Evolutionary conservation across 2,888 invertebrate species (phyloP).

Genomic region (Rhagium mordax): DNA sequence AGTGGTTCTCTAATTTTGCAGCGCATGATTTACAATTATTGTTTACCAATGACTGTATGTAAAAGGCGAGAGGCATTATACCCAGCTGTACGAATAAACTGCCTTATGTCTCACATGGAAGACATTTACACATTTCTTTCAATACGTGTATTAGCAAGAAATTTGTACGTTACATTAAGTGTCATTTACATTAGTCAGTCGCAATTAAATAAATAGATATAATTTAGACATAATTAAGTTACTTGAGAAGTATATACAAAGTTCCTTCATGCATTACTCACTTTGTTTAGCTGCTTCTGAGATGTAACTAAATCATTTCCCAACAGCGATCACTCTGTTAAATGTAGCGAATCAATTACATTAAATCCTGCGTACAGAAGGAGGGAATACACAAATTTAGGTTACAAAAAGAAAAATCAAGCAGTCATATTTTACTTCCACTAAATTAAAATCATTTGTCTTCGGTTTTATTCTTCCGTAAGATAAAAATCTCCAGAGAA

Average conservation of each 20-base stretch:
- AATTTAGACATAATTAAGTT: background rate
- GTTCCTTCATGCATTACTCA: constrained; percentile 8
- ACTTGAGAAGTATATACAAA: background rate
- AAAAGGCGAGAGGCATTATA: no score
- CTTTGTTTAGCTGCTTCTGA: background rate
- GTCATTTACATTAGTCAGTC: background rate
- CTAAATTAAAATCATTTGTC: constrained; percentile 29
- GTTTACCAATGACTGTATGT: no score
- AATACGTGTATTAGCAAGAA: background rate
- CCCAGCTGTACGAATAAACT: no score
- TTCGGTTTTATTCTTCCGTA: constrained; percentile 3
- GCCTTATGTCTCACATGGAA: no score
- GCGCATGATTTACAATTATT: no score
- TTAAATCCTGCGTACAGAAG: background rate
- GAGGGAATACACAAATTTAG: background rate
- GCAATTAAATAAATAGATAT: background rate
- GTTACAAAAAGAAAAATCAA: constrained; percentile 17
- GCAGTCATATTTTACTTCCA: constrained; percentile 29
- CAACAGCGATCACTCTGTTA: constrained; percentile 10
- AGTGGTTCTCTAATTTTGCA: no score
- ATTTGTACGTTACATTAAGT: background rate
- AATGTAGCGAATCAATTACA: constrained; percentile 30
- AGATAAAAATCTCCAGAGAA: constrained; percentile 37
- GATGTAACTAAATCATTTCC: constrained; percentile 14
- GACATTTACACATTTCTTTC: no score